Evolutionary conservation across 2,113 vertebrate genomes (phyloP), one percentile per base, ranked within the genome.

Genomic region (Scomber scombrus): DNA sequence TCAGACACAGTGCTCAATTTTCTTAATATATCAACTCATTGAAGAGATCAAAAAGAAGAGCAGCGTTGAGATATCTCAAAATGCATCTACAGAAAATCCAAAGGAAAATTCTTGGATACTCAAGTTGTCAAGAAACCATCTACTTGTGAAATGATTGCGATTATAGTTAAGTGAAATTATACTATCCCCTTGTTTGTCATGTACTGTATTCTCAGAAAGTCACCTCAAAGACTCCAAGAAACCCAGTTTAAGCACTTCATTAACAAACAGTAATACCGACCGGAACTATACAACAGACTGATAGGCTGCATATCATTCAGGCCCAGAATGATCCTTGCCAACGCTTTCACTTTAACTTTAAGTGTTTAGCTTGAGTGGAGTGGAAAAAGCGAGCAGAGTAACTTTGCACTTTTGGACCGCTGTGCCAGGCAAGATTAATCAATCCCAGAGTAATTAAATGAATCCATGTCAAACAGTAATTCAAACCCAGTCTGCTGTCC

Each of bases 401-500:
- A 82, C 78, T 82, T 87, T 81, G 70, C 67, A 76, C 56, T 64
- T 88, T 82, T 67, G 31, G 40, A 65, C 21, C 18, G 12, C 67
- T 11, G 52, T 64, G 80, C 75, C 83, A 84, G 69, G 68, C 57
- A 49, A 78, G 68, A 90, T 86, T 26, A 86, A 78, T 89, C 83
- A 85, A 40, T 80, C 68, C 71, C 51, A 5, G 29, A 85, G 63
- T 85, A 82, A 87, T 88, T 84, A 85, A 85, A 87, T 80, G 54
- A 89, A 86, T 87, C 80, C 78, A 65, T 91, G 86, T 90, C 84
- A 82, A 85, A 75, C 78, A 83, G 86, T 82, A 78, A 80, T 82
- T 86, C 78, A 78, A 81, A 56, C 50, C 65, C 8, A 3, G 18
- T 82, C 26, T 62, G 58, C 57, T 73, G 81, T 84, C 80, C 70